These are phyloP conservation scores for Gonatopus flavifemur DNA, from an alignment of 1,140 invertebrate genomes.

Conservation along the genomic window DNA sequence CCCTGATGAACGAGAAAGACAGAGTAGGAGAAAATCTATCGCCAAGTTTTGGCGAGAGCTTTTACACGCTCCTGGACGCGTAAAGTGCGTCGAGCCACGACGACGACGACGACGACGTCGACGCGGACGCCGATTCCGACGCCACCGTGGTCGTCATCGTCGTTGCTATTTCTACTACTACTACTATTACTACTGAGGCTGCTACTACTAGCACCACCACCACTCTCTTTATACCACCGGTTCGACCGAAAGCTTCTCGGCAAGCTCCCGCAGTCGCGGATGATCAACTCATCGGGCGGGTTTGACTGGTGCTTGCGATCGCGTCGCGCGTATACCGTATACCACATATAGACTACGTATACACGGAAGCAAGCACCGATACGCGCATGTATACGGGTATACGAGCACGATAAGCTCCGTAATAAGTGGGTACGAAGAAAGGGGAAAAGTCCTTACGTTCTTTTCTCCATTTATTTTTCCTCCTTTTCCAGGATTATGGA, in stretches of 20 bases:
- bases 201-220: too few relatives aligned
- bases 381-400: constrained; percentile 7
- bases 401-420: constrained; percentile 2
- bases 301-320: constrained; percentile 24
- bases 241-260: constrained; percentile 15
- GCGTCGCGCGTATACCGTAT: constrained; percentile 18
- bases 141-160: too few relatives aligned
- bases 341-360: constrained; percentile 4
- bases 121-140: constrained; percentile 1
- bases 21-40: not conserved
- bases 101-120: not conserved
- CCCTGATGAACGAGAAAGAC: not conserved
- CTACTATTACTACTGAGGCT: too few relatives aligned
- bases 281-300: constrained; percentile 49
- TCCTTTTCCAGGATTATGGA: too few relatives aligned
- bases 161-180: too few relatives aligned
- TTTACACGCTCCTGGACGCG: constrained; percentile 33
- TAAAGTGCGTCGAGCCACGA: constrained; percentile 15
- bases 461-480: too few relatives aligned
- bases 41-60: constrained; percentile 14
- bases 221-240: too few relatives aligned
- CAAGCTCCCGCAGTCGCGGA: constrained; percentile 47
- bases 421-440: constrained; percentile 3
- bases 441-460: too few relatives aligned
- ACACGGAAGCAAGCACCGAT: not conserved